Percentiles rank a stretch among this genome's conserved stretches.
Evolutionary conservation across 2,888 invertebrate genomes (phyloP).

Genomic region (Orchestes rusci): DNA sequence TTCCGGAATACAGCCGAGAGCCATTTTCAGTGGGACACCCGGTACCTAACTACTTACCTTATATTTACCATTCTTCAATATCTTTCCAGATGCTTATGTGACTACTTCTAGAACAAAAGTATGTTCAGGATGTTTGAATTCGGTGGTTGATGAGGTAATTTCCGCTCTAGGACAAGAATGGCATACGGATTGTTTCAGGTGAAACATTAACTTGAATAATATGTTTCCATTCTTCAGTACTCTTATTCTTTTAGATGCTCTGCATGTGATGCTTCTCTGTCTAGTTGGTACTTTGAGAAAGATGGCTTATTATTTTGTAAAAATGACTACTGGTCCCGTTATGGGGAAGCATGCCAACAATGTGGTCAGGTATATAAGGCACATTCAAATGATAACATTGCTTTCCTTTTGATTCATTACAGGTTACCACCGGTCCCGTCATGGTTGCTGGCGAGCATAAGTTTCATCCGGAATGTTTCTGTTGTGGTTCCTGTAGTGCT

Average conservation of each 20-base stretch:
- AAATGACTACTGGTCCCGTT: slow-evolving; percentile 81
- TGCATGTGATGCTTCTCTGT: slow-evolving; percentile 76
- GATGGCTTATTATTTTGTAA: slow-evolving; percentile 83
- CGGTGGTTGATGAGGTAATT: slow-evolving; percentile 68
- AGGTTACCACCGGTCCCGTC: slow-evolving; percentile 75
- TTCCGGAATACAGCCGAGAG: no score
- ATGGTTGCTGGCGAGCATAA: slow-evolving; percentile 94
- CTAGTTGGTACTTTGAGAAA: slow-evolving; percentile 91
- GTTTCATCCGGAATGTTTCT: slow-evolving; percentile 94
- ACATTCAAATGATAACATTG: not conserved
- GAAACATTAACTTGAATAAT: slow-evolving; percentile 28
- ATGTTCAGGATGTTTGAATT: slow-evolving; percentile 73
- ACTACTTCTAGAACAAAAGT: no score
- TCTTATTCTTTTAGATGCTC: slow-evolving; percentile 60
- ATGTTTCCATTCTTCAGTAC: no score
- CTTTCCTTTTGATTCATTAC: slow-evolving; percentile 1
- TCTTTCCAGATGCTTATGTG: no score
- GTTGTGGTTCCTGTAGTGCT: slow-evolving; percentile 70
- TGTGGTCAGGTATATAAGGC: slow-evolving; percentile 61
- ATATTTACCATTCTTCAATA: no score
- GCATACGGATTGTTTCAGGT: slow-evolving; percentile 87
- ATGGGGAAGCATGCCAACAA: slow-evolving; percentile 84
- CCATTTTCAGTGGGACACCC: no score
- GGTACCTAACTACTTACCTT: no score
- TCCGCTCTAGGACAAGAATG: slow-evolving; percentile 78